These are phyloP conservation scores for Corythaixoides concolor DNA, from an alignment of 2,113 vertebrate genomes.

Conservation along the genomic window DNA sequence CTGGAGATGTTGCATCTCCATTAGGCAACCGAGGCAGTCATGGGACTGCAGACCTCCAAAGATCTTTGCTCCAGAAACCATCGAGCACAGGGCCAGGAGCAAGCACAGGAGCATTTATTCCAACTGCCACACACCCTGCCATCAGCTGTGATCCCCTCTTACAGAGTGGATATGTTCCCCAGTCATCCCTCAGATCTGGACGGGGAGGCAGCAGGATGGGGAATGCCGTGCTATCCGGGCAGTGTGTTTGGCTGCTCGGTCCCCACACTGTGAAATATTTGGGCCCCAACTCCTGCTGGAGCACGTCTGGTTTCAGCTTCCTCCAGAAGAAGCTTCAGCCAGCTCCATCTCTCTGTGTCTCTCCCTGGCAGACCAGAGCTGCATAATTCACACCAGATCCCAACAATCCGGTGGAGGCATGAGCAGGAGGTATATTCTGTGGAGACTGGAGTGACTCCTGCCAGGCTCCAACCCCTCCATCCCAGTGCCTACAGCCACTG, in stretches of 20 bases:
- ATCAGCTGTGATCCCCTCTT: not conserved
- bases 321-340: not conserved
- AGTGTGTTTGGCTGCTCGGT: fast-evolving
- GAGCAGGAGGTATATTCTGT: not conserved
- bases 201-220: not conserved
- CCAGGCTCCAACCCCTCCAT: not conserved
- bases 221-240: fast-evolving
- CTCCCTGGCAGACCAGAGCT: not conserved
- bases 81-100: fast-evolving
- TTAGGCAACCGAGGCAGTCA: not conserved
- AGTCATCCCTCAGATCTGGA: not conserved
- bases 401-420: fast-evolving
- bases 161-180: fast-evolving
- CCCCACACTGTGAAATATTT: not conserved
- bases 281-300: not conserved
- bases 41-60: not conserved
- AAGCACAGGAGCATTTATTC: fast-evolving
- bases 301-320: not conserved
- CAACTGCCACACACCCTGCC: not conserved
- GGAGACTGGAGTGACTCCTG: not conserved
- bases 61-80: not conserved
- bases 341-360: not conserved
- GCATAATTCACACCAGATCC: not conserved
- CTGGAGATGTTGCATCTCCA: not conserved
- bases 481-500: not conserved